Evolutionary conservation across 2,888 invertebrate genomes (phyloP).

Genomic region (Meandrusa payeni): DNA sequence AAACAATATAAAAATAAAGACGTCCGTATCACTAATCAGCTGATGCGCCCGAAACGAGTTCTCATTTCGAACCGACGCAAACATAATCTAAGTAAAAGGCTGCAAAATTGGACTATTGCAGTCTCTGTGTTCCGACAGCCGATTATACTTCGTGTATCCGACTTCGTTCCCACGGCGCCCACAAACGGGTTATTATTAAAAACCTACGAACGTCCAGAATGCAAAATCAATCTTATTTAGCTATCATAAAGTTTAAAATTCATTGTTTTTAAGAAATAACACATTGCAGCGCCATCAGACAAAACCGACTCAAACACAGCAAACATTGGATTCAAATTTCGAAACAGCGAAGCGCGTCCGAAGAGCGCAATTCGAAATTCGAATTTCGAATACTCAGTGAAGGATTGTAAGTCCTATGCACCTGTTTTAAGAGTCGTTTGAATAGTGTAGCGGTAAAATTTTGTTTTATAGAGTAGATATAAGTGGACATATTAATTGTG

Average conservation of each 20-base stretch:
- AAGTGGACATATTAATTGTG: constrained; percentile 70
- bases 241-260: constrained; percentile 42
- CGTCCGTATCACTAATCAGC: constrained; percentile 30
- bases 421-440: constrained; percentile 67
- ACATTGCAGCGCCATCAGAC: constrained; percentile 45
- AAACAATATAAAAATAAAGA: constrained; percentile 21
- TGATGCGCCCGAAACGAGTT: constrained; percentile 52
- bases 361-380: constrained; percentile 76
- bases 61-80: constrained; percentile 48
- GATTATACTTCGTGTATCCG: constrained; percentile 79
- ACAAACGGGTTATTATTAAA: constrained; percentile 79
- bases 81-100: constrained; percentile 77
- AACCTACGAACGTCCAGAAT: constrained; percentile 53
- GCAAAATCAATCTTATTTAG: constrained; percentile 43
- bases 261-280: constrained; percentile 38
- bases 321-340: constrained; percentile 43
- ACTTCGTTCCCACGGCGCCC: constrained; percentile 77
- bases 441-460: constrained; percentile 70
- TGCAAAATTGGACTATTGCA: constrained; percentile 80
- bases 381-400: constrained; percentile 72
- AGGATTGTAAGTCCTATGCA: constrained; percentile 76
- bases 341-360: constrained; percentile 55
- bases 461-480: constrained; percentile 65
- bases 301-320: constrained; percentile 52
- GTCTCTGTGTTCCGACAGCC: constrained; percentile 73